Conservation (phyloP, 2,797 vertebrate genomes). For the Linurgus olivaceus region DNA sequence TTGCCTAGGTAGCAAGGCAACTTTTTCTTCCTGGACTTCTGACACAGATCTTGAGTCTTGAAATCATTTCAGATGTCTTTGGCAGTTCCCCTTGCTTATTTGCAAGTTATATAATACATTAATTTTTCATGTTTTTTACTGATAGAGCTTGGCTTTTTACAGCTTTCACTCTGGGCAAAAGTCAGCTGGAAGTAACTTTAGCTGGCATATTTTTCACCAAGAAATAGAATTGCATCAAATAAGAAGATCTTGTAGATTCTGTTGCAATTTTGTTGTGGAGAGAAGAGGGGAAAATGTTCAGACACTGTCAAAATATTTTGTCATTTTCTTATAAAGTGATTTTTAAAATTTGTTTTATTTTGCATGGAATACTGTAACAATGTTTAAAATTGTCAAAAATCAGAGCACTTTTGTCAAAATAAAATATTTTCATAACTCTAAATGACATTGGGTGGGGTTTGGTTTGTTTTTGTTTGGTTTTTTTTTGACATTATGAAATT, state of each 20-base stretch:
- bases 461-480: too few species aligned
- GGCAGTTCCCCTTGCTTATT: background rate
- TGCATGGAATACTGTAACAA: background rate
- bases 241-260: background rate
- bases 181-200: background rate
- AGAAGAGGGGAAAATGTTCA: background rate
- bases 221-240: background rate
- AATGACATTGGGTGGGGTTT: background rate
- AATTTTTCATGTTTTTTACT: background rate
- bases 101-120: background rate
- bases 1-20: background rate
- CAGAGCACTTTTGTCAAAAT: background rate
- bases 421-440: background rate
- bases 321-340: background rate
- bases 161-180: background rate
- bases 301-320: slow-evolving; percentile 16
- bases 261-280: background rate
- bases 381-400: background rate
- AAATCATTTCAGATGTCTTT: background rate
- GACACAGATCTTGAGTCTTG: background rate
- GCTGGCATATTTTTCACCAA: background rate
- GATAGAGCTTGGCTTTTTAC: background rate
- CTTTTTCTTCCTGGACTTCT: background rate
- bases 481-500: background rate
- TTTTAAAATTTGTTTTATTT: background rate